Evolutionary conservation across 1,140 invertebrate genomes (phyloP), one percentile per base, ranked within the genome.

Genomic region (Lepidurus apus): DNA sequence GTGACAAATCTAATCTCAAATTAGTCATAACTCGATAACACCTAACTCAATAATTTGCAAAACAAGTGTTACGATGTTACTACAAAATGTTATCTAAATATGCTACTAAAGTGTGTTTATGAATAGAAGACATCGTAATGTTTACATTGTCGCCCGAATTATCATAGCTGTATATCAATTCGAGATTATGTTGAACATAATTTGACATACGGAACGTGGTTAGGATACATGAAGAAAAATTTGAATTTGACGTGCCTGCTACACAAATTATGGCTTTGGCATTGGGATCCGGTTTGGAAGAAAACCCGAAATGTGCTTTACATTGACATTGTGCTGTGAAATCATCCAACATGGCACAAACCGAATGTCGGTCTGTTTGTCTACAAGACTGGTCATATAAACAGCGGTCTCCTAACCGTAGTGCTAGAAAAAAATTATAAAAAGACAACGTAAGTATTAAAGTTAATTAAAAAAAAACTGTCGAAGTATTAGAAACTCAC

Each of bases 301-400:
- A 92, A 81, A 88, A 90, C 85, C 93, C 92, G 84, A 91, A 94
- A 73, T 93, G 92, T 74, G 86, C 85, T 83, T 91, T 89, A 86
- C 93, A 94, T 83, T 93, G 91, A 85, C 93, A 95, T 81, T 93
- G 89, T 44, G 93, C 92, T 84, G 94, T 94, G 87, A 65, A 79
- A 42, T 95, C 92, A 82, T 92, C 90, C 82, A 94, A 88, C 85
- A 93, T 93, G 75, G 91, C 89, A 84, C 93, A 94, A 17, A 90
- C 91, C 76, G 93, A 88, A 86, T 94, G 91, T 79, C 90, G 89
- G 85, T 94, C 93, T 82, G 88, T 87, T 82, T 89, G 92, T 80
- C 87, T 88, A 84, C 93, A 95, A 65, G 92, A 91, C 84, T 92
- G 89, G 81, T 90, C 87, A 84, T 94, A 93, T 84, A 93, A 92